phyloP scores from a whole-genome alignment of 2,888 invertebrate genomes.

The Iselma pallidipennis region DNA sequence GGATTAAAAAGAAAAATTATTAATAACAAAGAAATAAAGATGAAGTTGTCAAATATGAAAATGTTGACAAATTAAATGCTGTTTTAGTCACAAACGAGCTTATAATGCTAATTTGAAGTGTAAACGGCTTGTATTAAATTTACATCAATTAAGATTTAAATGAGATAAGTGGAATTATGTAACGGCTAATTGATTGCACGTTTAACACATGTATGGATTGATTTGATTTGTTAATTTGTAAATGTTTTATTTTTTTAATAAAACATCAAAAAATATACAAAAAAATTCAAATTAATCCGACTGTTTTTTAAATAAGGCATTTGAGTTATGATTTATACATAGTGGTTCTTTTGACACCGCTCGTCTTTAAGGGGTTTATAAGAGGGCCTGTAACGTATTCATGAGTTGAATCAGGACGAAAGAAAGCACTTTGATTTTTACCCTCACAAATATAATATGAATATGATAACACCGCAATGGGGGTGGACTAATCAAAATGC shows the following conservation, averaged over 20 bases:
- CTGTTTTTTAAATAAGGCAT: background rate
- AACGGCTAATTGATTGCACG: constrained; percentile 2
- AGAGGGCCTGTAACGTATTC: constrained; percentile 49
- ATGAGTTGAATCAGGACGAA: constrained; percentile 49
- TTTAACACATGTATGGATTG: background rate
- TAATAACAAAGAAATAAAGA: background rate
- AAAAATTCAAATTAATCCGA: constrained; percentile 31
- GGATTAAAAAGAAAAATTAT: background rate
- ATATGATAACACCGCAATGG: constrained; percentile 53
- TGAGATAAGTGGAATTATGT: constrained; percentile 24
- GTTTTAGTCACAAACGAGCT: constrained; percentile 6
- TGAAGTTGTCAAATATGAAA: constrained; percentile 21
- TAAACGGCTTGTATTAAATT: constrained; percentile 30
- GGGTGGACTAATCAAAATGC: constrained; percentile 55
- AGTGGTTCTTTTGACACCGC: constrained; percentile 46
- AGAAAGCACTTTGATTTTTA: constrained; percentile 55
- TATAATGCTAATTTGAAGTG: constrained; percentile 21
- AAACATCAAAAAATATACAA: too few relatives aligned
- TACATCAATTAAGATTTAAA: constrained; percentile 37
- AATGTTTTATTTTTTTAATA: background rate
- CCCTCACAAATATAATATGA: constrained; percentile 54
- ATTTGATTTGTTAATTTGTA: background rate
- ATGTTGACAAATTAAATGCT: constrained; percentile 20
- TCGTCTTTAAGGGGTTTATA: constrained; percentile 47
- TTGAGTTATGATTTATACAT: constrained; percentile 46